Percentiles rank a stretch among this genome's conserved stretches.
Conservation (phyloP, 2,113 vertebrate species). For the Perognathus longimembris region DNA sequence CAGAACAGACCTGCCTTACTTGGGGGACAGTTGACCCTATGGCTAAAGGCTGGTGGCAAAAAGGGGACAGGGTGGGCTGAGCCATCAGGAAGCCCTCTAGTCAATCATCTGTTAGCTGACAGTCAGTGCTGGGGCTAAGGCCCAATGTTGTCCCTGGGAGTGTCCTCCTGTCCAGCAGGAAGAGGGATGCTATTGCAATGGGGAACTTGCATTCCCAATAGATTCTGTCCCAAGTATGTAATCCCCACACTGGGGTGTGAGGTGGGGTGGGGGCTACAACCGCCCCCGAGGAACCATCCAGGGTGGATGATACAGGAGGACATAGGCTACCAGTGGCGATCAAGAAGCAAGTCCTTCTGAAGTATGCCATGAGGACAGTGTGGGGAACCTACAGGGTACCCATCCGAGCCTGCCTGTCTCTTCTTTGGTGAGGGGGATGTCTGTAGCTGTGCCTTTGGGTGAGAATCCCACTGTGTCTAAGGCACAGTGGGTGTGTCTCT, state of each 20-base stretch:
- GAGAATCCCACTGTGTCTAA: not conserved
- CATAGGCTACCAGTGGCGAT: accelerated
- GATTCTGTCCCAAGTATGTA: not conserved
- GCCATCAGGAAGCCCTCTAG: not conserved
- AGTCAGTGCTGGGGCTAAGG: accelerated
- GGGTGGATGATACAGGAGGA: not conserved
- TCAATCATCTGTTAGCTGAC: not conserved
- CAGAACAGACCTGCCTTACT: not conserved
- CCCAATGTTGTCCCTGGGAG: not conserved
- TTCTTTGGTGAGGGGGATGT: not conserved
- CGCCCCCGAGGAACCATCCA: not conserved
- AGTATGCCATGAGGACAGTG: not conserved
- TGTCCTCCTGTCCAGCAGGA: not conserved
- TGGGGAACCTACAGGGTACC: not conserved
- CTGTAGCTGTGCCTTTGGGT: accelerated
- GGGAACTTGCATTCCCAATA: not conserved
- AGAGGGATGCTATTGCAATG: not conserved
- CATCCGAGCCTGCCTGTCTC: not conserved
- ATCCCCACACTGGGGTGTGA: not conserved
- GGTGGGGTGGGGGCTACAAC: not conserved
- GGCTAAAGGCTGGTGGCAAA: not conserved
- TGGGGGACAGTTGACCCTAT: not conserved
- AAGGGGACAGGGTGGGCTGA: not conserved
- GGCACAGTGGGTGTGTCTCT: not conserved
- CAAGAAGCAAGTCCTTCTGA: not conserved